Percentiles rank a stretch among this genome's conserved stretches.
Conservation (phyloP, 2,888 invertebrate species). For the Pristionchus fissidentatus region DNA sequence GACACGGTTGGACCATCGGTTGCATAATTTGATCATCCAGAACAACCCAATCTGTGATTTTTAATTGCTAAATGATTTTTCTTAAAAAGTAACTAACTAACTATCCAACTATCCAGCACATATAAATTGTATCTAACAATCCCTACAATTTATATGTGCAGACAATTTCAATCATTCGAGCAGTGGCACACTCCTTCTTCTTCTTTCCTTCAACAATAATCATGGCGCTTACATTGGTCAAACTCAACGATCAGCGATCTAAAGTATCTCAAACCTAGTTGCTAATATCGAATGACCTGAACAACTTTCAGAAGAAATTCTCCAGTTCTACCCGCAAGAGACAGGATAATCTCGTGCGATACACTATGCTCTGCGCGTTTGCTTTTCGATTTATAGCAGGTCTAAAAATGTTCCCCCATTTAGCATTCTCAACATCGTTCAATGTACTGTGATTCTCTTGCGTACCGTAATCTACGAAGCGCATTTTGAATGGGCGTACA, state of each 20-base stretch:
- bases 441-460: conserved; percentile 4
- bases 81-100: too few relatives aligned
- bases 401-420: not conserved
- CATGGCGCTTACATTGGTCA: not conserved
- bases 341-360: not conserved
- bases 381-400: not conserved
- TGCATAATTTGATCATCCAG: not conserved
- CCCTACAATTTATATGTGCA: too few relatives aligned
- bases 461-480: conserved; percentile 3
- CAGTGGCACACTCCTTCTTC: not conserved
- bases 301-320: not conserved
- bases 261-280: not conserved
- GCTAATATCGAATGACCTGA: not conserved
- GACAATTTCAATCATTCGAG: not conserved
- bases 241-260: not conserved
- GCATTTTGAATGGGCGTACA: not conserved
- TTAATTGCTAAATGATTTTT: not conserved
- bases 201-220: not conserved
- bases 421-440: not conserved
- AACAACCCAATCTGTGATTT: not conserved
- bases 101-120: too few relatives aligned
- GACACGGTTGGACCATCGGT: not conserved
- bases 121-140: too few relatives aligned
- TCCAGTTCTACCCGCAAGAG: not conserved
- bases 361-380: conserved; percentile 10